Evolutionary conservation across 2,888 invertebrate species (phyloP).

Genomic region (Cremastobaeus sp.): DNA sequence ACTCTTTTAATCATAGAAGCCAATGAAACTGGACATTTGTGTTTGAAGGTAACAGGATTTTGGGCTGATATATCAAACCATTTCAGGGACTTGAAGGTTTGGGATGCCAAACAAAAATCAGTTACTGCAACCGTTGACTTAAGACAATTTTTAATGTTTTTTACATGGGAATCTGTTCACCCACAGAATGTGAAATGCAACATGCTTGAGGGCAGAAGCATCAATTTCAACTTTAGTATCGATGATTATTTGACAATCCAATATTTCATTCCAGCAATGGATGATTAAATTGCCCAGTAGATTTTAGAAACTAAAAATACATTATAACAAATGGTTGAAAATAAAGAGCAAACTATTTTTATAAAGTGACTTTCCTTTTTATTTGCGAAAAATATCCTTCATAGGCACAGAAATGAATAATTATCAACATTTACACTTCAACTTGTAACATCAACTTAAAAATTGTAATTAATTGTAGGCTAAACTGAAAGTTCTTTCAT

Average conservation of each 20-base stretch:
- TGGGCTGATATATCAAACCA: slow-evolving; percentile 89
- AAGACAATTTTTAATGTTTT: slow-evolving; percentile 87
- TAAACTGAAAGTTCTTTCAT: slow-evolving; percentile 84
- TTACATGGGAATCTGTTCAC: slow-evolving; percentile 88
- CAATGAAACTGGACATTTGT: slow-evolving; percentile 84
- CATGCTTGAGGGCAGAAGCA: slow-evolving; percentile 85
- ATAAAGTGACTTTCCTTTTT: not conserved
- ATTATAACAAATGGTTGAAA: not conserved
- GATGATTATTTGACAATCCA: slow-evolving; percentile 88
- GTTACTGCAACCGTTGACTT: slow-evolving; percentile 85
- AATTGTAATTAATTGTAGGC: slow-evolving; percentile 78
- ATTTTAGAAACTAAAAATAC: not conserved
- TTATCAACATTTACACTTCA: not conserved
- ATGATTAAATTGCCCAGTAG: too few relatives aligned
- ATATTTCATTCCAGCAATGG: slow-evolving; percentile 88
- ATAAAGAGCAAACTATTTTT: not conserved
- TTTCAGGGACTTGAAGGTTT: slow-evolving; percentile 86
- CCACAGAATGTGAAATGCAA: slow-evolving; percentile 87
- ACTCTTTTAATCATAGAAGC: slow-evolving; percentile 86
- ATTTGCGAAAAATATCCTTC: not conserved
- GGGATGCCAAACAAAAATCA: slow-evolving; percentile 74
- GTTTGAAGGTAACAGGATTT: slow-evolving; percentile 88
- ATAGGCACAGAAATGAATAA: slow-evolving; percentile 11
- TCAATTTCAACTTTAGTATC: slow-evolving; percentile 86
- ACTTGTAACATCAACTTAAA: not conserved